phyloP scores from a whole-genome alignment of 2,888 invertebrate genomes.

The Oxyteleia sp. region DNA sequence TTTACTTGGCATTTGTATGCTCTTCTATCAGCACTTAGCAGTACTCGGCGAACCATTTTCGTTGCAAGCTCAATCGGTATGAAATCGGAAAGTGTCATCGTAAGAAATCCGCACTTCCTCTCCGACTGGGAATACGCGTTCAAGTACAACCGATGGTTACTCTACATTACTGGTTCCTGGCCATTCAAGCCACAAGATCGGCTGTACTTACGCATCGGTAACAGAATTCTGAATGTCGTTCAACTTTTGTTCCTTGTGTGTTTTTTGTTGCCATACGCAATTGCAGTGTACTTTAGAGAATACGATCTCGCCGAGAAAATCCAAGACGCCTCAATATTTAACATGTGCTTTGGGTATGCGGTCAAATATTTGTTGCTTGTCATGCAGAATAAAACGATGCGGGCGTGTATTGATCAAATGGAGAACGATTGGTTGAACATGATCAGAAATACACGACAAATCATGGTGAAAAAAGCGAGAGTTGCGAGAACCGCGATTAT shows the following conservation, averaged over 20 bases:
- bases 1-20: background rate
- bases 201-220: background rate
- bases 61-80: background rate
- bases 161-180: background rate
- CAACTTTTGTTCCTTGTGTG: background rate
- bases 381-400: background rate
- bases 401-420: slow-evolving; percentile 7
- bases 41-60: background rate
- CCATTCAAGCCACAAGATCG: background rate
- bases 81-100: slow-evolving; percentile 22
- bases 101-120: slow-evolving; percentile 6
- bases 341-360: background rate
- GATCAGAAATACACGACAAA: background rate
- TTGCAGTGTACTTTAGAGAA: background rate
- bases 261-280: background rate
- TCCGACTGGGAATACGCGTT: background rate
- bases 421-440: background rate
- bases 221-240: background rate
- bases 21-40: background rate
- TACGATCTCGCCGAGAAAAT: background rate
- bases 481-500: background rate
- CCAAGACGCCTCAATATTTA: background rate
- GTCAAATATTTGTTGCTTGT: background rate
- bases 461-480: slow-evolving; percentile 4
- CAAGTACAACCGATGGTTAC: background rate